Conservation (phyloP, 2,797 vertebrate genomes). For the Chrosomus eos region DNA sequence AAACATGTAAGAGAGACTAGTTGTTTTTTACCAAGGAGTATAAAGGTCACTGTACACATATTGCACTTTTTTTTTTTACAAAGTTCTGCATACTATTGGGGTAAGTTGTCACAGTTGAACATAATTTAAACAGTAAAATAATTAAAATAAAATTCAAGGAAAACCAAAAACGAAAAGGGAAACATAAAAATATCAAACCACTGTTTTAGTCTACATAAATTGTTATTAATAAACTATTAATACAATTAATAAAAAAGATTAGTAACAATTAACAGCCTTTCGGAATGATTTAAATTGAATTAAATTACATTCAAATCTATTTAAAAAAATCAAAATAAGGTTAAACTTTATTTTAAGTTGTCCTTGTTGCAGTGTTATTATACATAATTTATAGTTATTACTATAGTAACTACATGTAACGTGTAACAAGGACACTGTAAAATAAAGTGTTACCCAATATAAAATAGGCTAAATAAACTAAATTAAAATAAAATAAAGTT, state of each 20-base stretch:
- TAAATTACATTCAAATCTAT: neutral
- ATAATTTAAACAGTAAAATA: neutral
- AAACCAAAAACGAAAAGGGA: neutral
- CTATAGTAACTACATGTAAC: neutral
- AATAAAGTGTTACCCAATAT: neutral
- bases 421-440: neutral
- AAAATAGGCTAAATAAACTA: neutral
- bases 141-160: neutral
- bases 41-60: neutral
- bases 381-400: neutral
- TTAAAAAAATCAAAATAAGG: neutral
- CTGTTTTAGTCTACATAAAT: neutral
- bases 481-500: neutral
- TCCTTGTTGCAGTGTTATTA: neutral
- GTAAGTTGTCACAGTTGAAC: neutral
- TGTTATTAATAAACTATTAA: neutral
- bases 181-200: neutral
- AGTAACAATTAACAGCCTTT: neutral
- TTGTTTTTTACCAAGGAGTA: neutral
- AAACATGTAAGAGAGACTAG: neutral
- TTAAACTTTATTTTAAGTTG: neutral
- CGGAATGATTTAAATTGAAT: no score
- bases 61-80: conserved; percentile 1
- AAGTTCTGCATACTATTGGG: neutral
- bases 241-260: no score